Base-by-base conservation (phyloP, 35 echinoderm and acorn worm species). In the Apostichopus japonicus region DNA sequence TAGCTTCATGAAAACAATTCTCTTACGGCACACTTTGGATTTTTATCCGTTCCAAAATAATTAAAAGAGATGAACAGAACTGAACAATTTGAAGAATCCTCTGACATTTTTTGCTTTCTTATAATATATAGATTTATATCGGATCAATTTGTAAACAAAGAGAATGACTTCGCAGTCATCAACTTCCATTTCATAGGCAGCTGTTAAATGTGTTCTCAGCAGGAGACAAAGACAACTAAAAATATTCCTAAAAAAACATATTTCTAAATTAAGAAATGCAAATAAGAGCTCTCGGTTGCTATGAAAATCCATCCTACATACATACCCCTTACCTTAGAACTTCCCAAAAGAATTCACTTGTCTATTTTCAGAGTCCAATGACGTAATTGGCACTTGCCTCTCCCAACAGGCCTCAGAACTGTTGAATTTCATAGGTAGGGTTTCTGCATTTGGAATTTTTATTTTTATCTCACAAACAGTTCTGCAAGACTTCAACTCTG, bases 341-440 rank as follows among this genome's bases (percentile, higher is more conserved):
- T 23, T 21, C 17, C 71, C 78, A 56, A 56, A 84, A 84, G 56
- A 17, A 84, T 84, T 84, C 54, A 84, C 81, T 84, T 57, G 81
- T 84, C 81, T 84, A 84, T 84, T 84, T 84, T 84, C 54, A 57
- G 81, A 84, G 24, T 57, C 51, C 81, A 24, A 55, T 84, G 81
- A 84, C 81, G 81, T 84, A 84, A 84, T 84, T 84, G 81, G 5
- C 81, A 84, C 81, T 84, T 58, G 54, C 54, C 17, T 57, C 54
- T 58, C 81, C 81, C 81, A 84, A 57, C 19, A 57, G 81, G 81
- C 81, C 81, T 57, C 81, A 58, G 6, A 84, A 57, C 81, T 84
- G 81, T 84, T 84, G 81, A 84, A 84, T 84, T 84, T 84, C 56
- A 84, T 84, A 84, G 54, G 56, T 57, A 84, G 54, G 16, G 81